These are phyloP conservation scores for Papilio protenor DNA, from an alignment of 2,888 invertebrate genomes.

Conservation along the genomic window DNA sequence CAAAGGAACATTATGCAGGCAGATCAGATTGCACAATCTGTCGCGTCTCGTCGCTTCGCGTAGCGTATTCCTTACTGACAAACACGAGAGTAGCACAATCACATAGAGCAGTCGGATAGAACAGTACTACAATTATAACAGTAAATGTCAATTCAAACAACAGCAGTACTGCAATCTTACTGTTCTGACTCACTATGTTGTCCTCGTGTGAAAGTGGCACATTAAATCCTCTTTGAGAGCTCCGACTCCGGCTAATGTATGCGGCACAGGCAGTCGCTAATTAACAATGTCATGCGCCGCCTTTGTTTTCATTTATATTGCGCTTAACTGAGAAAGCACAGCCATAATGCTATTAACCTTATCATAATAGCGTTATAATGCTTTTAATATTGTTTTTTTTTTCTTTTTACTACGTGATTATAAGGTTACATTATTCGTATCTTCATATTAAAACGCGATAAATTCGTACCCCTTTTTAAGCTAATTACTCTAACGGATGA, in stretches of 20 bases:
- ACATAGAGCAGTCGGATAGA: not conserved
- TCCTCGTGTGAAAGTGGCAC: not conserved
- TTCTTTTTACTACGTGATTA: not conserved
- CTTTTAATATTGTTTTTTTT: not conserved
- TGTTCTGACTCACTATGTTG: not conserved
- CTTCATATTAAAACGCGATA: too few species aligned
- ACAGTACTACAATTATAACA: not conserved
- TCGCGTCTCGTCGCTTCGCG: not conserved
- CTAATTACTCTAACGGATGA: too few species aligned
- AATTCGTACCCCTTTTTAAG: too few species aligned
- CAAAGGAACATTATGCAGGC: constrained; percentile 13
- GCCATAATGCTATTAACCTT: not conserved
- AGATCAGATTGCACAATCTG: constrained; percentile 28
- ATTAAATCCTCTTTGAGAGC: constrained; percentile 22
- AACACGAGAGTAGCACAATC: not conserved
- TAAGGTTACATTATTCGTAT: too few species aligned
- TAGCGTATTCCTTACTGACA: not conserved
- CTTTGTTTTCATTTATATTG: constrained; percentile 19
- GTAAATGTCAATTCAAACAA: not conserved
- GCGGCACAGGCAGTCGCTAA: constrained; percentile 20
- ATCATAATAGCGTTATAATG: not conserved
- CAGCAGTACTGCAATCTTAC: constrained; percentile 1
- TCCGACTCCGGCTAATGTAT: constrained; percentile 27
- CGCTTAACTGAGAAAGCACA: constrained; percentile 23
- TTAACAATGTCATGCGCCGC: constrained; percentile 28